phyloP scores from a whole-genome alignment of 2,113 vertebrate genomes.

The Heteronetta atricapilla region DNA sequence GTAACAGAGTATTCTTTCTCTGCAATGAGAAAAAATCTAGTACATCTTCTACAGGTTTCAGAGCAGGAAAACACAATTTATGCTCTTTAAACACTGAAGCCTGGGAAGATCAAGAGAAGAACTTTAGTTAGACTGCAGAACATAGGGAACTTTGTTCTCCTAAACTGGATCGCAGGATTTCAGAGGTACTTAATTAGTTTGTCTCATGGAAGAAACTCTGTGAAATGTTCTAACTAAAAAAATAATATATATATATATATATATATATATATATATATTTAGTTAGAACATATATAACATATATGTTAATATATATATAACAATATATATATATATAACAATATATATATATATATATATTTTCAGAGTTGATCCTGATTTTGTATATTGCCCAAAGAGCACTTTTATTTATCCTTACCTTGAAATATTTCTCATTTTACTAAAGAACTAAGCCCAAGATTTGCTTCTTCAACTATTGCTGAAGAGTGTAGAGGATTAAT shows the following conservation, averaged over 20 bases:
- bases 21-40: not conserved
- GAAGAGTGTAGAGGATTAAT: not conserved
- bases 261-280: too few species aligned
- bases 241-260: not conserved
- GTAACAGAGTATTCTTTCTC: not conserved
- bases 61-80: not conserved
- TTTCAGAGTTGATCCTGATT: not conserved
- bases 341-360: too few species aligned
- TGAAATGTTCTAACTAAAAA: not conserved
- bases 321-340: too few species aligned
- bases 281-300: too few species aligned
- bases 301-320: too few species aligned
- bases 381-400: not conserved
- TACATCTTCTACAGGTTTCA: not conserved
- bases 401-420: not conserved
- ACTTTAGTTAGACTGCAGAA: not conserved
- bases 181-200: not conserved
- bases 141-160: not conserved
- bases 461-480: constrained; percentile 14
- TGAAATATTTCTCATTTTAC: not conserved
- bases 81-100: not conserved
- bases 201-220: not conserved
- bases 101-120: not conserved
- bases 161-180: not conserved
- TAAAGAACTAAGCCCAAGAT: not conserved